phyloP scores from a whole-genome alignment of 2,797 vertebrate genomes.

The Prunella strophiata region DNA sequence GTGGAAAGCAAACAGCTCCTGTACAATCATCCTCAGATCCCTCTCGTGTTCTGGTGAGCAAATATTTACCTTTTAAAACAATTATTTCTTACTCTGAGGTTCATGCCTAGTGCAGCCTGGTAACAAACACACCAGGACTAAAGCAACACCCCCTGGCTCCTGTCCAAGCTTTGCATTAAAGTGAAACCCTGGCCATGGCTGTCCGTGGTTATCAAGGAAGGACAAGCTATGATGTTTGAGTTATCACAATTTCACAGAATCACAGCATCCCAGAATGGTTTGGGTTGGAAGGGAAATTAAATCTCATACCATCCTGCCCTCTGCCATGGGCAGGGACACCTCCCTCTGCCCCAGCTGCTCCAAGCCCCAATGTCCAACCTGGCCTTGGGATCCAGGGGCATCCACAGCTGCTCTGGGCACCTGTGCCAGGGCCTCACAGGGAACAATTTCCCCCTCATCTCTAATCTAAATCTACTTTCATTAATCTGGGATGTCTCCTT shows the following conservation, averaged over 20 bases:
- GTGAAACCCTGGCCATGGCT: not conserved
- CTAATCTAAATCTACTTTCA: not conserved
- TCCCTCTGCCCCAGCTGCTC: fast-evolving
- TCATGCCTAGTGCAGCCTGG: not conserved
- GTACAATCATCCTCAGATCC: not conserved
- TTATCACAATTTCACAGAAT: not conserved
- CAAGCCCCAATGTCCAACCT: fast-evolving
- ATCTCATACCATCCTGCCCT: not conserved
- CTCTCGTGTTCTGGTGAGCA: not conserved
- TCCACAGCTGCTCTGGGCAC: not conserved
- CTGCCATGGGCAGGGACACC: not conserved
- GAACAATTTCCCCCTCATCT: not conserved
- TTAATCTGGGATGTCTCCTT: not conserved
- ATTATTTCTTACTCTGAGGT: not conserved
- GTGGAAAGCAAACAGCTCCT: conserved; percentile 17
- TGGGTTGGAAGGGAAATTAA: not conserved
- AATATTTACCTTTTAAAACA: conserved; percentile 41
- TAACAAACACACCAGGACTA: not conserved
- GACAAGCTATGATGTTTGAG: not conserved
- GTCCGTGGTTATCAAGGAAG: not conserved
- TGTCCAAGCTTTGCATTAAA: not conserved
- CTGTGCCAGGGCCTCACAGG: not conserved
- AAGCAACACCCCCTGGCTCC: not conserved
- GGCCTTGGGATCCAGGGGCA: not conserved
- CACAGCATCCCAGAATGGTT: not conserved